Percentiles rank a stretch among this genome's conserved stretches.
phyloP scores from a whole-genome alignment of 2,888 invertebrate species.

The Timema cristinae region DNA sequence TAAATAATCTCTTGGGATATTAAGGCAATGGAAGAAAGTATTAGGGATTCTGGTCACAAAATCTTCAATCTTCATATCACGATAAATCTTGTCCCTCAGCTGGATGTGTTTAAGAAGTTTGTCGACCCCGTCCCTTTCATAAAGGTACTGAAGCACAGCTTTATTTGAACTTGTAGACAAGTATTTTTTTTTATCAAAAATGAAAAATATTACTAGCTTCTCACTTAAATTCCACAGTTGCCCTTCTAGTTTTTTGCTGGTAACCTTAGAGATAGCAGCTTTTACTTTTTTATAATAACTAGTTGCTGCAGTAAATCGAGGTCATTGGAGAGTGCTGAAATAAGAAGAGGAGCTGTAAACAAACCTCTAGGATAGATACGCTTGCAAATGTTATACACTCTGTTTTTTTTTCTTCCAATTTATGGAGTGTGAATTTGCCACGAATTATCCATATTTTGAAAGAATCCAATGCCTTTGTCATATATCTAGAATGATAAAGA shows the following conservation, averaged over 20 bases:
- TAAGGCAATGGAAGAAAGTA: no score
- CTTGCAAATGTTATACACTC: background rate
- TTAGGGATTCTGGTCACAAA: no score
- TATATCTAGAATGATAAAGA: no score
- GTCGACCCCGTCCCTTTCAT: background rate
- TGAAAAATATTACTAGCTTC: background rate
- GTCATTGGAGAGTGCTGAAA: background rate
- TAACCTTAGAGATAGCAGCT: slow-evolving; percentile 1
- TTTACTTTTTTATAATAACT: background rate
- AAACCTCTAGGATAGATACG: background rate
- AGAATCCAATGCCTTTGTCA: no score
- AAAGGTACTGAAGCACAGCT: background rate
- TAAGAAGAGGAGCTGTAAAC: background rate
- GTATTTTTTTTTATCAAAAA: background rate
- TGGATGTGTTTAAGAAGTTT: no score
- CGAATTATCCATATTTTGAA: no score
- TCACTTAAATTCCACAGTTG: background rate
- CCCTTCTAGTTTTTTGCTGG: background rate
- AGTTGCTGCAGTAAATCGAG: background rate
- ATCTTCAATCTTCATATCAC: no score
- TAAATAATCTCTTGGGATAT: no score
- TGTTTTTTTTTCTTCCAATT: background rate
- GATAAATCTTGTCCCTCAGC: no score
- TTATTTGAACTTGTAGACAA: background rate
- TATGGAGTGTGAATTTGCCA: background rate